Evolutionary conservation across 2,888 invertebrate genomes (phyloP).

Genomic region (Pseudococcus longispinus): DNA sequence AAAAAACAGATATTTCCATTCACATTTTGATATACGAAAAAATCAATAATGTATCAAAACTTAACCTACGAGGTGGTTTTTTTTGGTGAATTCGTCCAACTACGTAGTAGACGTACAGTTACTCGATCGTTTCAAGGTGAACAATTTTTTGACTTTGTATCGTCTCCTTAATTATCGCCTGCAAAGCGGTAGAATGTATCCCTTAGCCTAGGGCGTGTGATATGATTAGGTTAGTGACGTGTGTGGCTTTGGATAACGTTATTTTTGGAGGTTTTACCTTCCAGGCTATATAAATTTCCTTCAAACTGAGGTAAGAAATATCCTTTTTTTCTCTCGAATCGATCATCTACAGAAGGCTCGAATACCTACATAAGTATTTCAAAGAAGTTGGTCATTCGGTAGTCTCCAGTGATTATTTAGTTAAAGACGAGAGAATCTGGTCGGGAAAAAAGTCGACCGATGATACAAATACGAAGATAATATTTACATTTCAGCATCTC

Average conservation of each 20-base stretch:
- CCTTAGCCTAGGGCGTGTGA: background rate
- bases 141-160: background rate
- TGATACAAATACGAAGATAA: background rate
- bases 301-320: background rate
- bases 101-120: background rate
- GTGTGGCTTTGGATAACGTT: background rate
- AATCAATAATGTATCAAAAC: background rate
- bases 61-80: background rate
- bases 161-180: constrained; percentile 14
- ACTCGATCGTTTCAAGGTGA: background rate
- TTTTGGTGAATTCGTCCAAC: background rate
- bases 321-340: background rate
- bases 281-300: background rate
- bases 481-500: background rate
- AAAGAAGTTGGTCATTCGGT: background rate
- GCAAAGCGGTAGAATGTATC: constrained; percentile 9
- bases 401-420: too few species aligned
- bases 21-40: background rate
- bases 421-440: background rate
- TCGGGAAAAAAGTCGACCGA: background rate
- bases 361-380: background rate
- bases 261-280: background rate
- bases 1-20: background rate
- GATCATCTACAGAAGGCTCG: background rate
- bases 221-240: background rate